Evolutionary conservation across 2,113 vertebrate genomes (phyloP), one percentile per base, ranked within the genome.

Genomic region (Mastomys natalensis): DNA sequence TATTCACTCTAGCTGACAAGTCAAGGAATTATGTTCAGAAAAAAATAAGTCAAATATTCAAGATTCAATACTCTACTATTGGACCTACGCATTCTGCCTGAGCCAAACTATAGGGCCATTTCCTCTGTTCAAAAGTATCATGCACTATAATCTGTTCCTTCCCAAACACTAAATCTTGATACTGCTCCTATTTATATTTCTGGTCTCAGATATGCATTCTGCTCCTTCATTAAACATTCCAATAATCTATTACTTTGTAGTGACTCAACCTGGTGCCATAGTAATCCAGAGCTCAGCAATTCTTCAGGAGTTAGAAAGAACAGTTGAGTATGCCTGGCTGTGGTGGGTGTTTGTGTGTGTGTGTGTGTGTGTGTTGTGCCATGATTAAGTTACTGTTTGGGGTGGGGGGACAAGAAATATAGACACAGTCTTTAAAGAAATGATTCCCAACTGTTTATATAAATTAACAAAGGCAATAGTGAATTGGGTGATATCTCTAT

Each of bases 201-300:
- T 45, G n/a, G 55, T 40, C 2, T 40, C 29, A 77, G 84, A n/a
- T 85, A 88, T 10, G 2, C 58, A 88, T 74, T 3, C 68, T 94
- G 16, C 51, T 84, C 13, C 45, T 95, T 93, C 89, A 76, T 12
- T 74, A 37, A 86, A 34, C 3, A 72, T 92, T 40, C 72, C 80
- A 88, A 87, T 31, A 76, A 95, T 64, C 62, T 93, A 89, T 45
- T 78, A 85, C 58, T 24, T 93, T 72, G 58, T 84, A 37, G 37
- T 72, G n/a, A 93, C 53, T 48, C 17, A 37, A 34, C 31, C 48
- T 43, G 4, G 73, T 12, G 26, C 66, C 34, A n/a, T 62, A 17
- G 34, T 86, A 73, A 37, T 76, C 70, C 8, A 58, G 73, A 88
- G 72, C 1, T 11, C 62, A 66, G 29, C 15, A 37, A n/a, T 48